A percentile compares a stretch with the other conserved stretches of the same genome.
Conservation (phyloP, 2,113 vertebrate genomes). For the Halcyon malimbica region DNA sequence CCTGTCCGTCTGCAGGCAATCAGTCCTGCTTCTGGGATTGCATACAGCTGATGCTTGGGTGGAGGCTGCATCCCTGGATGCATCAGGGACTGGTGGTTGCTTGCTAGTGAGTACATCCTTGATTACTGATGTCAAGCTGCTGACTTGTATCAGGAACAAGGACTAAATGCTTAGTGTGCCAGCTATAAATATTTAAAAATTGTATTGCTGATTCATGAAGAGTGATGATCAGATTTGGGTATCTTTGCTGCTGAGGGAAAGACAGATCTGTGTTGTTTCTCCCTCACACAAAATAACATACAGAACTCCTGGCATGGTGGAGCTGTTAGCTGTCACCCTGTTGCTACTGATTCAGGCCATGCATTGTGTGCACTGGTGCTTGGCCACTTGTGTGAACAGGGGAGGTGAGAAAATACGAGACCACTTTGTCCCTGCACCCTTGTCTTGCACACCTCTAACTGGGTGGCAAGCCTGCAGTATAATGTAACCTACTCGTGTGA, state of each 20-base stretch:
- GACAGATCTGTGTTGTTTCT: not conserved
- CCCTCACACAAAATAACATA: not conserved
- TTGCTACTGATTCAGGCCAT: not conserved
- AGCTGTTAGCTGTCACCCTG: not conserved
- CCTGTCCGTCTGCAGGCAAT: not conserved
- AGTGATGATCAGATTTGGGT: not conserved
- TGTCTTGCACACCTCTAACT: not conserved
- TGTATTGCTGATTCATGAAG: not conserved
- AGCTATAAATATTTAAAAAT: not conserved
- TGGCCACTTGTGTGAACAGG: not conserved
- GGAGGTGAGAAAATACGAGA: not conserved
- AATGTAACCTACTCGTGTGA: rapidly evolving
- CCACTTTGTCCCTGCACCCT: not conserved
- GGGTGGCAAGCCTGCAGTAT: not conserved
- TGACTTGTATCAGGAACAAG: not conserved
- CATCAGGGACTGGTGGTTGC: not conserved
- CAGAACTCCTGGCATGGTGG: not conserved
- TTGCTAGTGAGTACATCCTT: rapidly evolving
- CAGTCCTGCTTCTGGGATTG: not conserved
- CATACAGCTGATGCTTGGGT: rapidly evolving
- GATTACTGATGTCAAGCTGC: not conserved
- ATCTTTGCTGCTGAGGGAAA: not conserved
- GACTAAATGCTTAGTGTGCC: not conserved
- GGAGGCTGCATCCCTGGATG: not conserved
- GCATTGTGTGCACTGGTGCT: not conserved